Percentiles rank a stretch among this genome's conserved stretches.
phyloP scores from a whole-genome alignment of 2,113 vertebrate species.

The Melanostigma gelatinosum region DNA sequence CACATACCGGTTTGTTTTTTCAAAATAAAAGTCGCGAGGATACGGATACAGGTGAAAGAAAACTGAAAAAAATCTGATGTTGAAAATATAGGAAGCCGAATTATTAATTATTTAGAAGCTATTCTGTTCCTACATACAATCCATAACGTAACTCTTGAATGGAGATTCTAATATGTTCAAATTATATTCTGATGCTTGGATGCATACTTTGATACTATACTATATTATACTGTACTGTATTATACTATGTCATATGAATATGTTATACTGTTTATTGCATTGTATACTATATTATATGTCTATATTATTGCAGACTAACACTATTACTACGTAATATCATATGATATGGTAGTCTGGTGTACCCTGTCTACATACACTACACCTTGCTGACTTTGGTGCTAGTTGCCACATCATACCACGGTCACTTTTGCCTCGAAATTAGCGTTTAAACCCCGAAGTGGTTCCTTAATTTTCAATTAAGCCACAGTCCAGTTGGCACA shows the following conservation, averaged over 20 bases:
- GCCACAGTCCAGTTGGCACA: neutral
- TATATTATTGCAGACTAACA: neutral
- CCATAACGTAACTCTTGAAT: neutral
- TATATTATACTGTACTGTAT: neutral
- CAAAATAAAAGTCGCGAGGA: conserved; percentile 47
- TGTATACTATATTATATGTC: neutral
- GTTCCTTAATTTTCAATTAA: neutral
- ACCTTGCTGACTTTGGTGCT: neutral
- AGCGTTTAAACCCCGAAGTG: neutral
- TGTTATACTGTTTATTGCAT: neutral
- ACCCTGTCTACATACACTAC: neutral
- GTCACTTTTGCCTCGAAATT: neutral
- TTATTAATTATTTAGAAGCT: neutral
- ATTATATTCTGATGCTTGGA: too few species aligned
- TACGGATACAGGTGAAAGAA: neutral
- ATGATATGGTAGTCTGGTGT: neutral
- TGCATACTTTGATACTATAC: too few species aligned
- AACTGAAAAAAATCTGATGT: neutral
- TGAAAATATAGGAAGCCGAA: neutral
- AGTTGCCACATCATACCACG: neutral
- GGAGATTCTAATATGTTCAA: too few species aligned
- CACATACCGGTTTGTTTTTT: conserved; percentile 33
- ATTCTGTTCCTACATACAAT: too few species aligned
- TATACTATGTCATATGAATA: neutral
- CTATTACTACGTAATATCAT: neutral